Evolutionary conservation across 2,888 invertebrate species (phyloP).

Genomic region (Norana najaformis): DNA sequence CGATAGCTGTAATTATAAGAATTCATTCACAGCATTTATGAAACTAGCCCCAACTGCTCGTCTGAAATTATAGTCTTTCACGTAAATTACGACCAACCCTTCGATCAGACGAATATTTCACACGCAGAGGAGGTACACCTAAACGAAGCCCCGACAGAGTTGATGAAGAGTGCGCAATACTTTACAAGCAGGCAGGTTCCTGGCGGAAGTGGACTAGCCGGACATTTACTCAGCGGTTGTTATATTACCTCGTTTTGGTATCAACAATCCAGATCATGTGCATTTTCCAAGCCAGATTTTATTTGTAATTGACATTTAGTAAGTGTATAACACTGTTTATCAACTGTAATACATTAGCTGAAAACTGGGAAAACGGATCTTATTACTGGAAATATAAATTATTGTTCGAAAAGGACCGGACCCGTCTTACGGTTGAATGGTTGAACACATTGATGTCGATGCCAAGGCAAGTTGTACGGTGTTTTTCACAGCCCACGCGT

Average conservation of each 20-base stretch:
- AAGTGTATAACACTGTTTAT: neutral
- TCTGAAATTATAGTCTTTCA: neutral
- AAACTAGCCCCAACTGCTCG: neutral
- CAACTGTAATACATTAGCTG: neutral
- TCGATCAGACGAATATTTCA: neutral
- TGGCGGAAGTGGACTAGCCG: neutral
- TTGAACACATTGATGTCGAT: neutral
- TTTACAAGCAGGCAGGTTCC: neutral
- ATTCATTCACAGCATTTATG: neutral
- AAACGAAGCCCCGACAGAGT: neutral
- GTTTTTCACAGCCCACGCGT: neutral
- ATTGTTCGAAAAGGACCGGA: neutral
- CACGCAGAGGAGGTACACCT: neutral
- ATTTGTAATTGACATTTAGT: neutral
- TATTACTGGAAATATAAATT: neutral
- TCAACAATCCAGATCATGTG: neutral
- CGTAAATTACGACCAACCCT: too few species aligned
- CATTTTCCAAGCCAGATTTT: neutral
- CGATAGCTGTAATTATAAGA: neutral
- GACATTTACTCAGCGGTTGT: neutral
- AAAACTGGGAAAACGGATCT: neutral
- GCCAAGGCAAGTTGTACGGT: neutral
- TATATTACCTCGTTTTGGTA: neutral
- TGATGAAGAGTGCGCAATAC: too few species aligned
- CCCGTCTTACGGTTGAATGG: neutral